Percentiles rank a stretch among this genome's conserved stretches.
Conservation (phyloP, 2,888 invertebrate species). For the Dynastes maya region DNA sequence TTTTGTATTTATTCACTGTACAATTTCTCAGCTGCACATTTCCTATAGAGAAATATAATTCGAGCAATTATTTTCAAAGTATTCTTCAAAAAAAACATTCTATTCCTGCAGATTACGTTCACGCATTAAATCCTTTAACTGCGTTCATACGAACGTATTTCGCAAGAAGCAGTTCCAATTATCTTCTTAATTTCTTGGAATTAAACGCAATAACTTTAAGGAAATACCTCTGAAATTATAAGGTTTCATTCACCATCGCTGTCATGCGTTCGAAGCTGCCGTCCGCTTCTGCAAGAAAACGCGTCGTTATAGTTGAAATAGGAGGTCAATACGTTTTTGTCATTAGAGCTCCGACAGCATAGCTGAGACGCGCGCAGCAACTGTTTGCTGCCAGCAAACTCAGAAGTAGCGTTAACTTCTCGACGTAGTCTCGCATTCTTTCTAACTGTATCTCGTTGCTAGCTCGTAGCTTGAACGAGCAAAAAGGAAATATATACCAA, state of each 20-base stretch:
- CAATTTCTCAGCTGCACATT: no score
- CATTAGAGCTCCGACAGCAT: background rate
- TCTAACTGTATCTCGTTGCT: no score
- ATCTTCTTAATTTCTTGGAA: conserved; percentile 16
- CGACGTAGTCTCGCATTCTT: background rate
- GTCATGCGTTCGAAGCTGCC: background rate
- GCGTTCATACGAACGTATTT: no score
- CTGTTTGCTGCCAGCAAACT: background rate
- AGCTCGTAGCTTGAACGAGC: no score
- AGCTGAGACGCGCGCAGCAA: background rate
- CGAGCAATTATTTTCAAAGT: no score
- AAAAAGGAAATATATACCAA: no score
- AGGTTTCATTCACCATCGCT: background rate
- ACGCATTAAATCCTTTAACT: no score
- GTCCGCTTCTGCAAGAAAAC: conserved; percentile 1
- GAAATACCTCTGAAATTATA: conserved; percentile 26
- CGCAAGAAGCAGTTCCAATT: no score
- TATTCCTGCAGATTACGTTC: no score
- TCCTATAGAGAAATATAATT: no score
- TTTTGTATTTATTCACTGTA: no score
- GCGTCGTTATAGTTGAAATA: conserved; percentile 23
- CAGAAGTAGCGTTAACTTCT: background rate
- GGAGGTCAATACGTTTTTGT: conserved; percentile 28
- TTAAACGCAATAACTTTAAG: conserved; percentile 22
- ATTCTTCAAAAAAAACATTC: no score